phyloP scores from a whole-genome alignment of 2,888 invertebrate species.

The Drosophila silvestris region DNA sequence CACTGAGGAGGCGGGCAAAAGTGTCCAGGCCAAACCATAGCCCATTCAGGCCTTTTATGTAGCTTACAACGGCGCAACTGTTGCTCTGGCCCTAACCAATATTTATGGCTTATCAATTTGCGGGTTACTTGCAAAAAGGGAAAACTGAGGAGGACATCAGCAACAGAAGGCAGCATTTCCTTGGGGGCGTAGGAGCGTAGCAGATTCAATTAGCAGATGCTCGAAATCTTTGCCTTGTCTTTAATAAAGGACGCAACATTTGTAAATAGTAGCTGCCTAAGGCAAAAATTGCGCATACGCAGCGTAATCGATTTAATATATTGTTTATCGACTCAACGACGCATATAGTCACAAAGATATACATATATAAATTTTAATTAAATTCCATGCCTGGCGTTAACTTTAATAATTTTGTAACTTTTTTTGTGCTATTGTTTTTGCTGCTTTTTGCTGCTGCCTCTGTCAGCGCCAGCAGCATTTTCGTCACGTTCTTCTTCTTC shows the following conservation, averaged over 20 bases:
- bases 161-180: slow-evolving; percentile 15
- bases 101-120: slow-evolving; percentile 75
- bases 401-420: slow-evolving; percentile 29
- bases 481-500: slow-evolving; percentile 10
- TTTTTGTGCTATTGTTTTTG: slow-evolving; percentile 11
- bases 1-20: background rate
- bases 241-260: slow-evolving; percentile 24
- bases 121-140: slow-evolving; percentile 56
- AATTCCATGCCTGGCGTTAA: slow-evolving; percentile 34
- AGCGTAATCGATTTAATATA: slow-evolving; percentile 39
- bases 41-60: slow-evolving; percentile 60
- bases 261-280: slow-evolving; percentile 18
- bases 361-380: slow-evolving; percentile 57
- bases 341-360: background rate
- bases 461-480: slow-evolving; percentile 19
- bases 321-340: slow-evolving; percentile 36
- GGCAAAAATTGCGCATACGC: slow-evolving; percentile 66
- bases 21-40: slow-evolving; percentile 36
- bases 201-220: slow-evolving; percentile 67
- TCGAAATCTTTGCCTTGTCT: slow-evolving; percentile 9
- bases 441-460: background rate
- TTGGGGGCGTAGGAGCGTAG: slow-evolving; percentile 34
- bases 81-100: slow-evolving; percentile 60
- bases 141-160: slow-evolving; percentile 13
- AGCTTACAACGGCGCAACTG: slow-evolving; percentile 56